Conservation (phyloP, 2,888 invertebrate genomes). For the Ichneumon xanthorius region DNA sequence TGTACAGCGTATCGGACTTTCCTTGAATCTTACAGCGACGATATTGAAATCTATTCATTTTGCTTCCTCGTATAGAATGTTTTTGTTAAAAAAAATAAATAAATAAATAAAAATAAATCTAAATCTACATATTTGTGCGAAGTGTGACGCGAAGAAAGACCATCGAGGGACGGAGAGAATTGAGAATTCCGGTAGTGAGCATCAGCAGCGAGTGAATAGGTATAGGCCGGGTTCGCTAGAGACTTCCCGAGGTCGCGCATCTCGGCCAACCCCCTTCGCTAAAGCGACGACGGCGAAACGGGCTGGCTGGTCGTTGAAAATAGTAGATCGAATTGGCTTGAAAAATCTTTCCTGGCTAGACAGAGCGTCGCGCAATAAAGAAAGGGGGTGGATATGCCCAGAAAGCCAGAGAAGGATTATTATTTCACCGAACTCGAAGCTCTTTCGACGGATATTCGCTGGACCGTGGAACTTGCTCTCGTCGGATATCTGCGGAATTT, state of each 20-base stretch:
- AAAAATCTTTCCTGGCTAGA: slow-evolving; percentile 55
- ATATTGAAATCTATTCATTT: neutral
- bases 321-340: slow-evolving; percentile 46
- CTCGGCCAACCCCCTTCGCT: neutral
- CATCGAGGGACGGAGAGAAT: slow-evolving; percentile 3
- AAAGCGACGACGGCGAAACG: slow-evolving; percentile 1
- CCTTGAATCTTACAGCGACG: neutral
- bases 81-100: neutral
- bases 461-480: slow-evolving; percentile 15
- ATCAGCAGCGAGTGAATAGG: slow-evolving; percentile 13
- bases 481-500: slow-evolving; percentile 31
- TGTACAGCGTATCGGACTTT: slow-evolving; percentile 3
- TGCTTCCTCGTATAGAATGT: neutral
- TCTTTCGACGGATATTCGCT: slow-evolving; percentile 17
- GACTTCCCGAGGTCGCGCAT: slow-evolving; percentile 6
- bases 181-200: slow-evolving; percentile 46
- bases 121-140: slow-evolving; percentile 38
- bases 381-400: neutral
- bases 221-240: neutral
- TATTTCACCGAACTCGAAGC: slow-evolving; percentile 8
- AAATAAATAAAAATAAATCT: too few relatives aligned
- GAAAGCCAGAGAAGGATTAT: neutral
- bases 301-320: slow-evolving; percentile 6
- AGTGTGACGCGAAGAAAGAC: slow-evolving; percentile 25
- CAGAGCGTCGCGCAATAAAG: slow-evolving; percentile 46